Evolutionary conservation across 1,140 invertebrate genomes (phyloP).

Genomic region (Drosophila malerkotliana): DNA sequence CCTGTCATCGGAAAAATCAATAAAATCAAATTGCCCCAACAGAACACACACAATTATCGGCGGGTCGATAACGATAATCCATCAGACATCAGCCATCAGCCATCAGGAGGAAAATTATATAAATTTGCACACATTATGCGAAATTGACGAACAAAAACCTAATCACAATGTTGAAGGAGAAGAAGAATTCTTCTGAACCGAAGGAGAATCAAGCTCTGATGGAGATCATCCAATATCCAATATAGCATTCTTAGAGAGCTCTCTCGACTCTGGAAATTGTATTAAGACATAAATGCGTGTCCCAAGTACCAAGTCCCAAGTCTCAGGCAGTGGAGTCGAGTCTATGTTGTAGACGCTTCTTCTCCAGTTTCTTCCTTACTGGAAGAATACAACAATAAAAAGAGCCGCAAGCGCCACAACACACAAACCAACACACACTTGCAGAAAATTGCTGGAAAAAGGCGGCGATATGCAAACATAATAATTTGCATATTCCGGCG

Average conservation of each 20-base stretch:
- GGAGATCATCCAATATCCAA: slow-evolving; percentile 9
- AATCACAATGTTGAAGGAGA: slow-evolving; percentile 37
- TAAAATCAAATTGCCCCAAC: slow-evolving; percentile 37
- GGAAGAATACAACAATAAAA: slow-evolving; percentile 42
- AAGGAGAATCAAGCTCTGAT: background rate
- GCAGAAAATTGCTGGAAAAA: slow-evolving; percentile 18
- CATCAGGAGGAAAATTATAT: slow-evolving; percentile 44
- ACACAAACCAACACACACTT: slow-evolving; percentile 17
- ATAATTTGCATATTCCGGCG: slow-evolving; percentile 63
- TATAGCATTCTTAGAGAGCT: background rate
- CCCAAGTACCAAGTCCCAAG: background rate
- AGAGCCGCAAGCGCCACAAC: slow-evolving; percentile 48
- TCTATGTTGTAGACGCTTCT: background rate
- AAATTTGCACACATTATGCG: slow-evolving; percentile 61
- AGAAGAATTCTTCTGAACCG: background rate
- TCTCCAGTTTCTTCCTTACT: background rate
- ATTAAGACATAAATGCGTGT: slow-evolving; percentile 67
- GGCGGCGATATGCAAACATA: slow-evolving; percentile 61
- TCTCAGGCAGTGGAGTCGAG: background rate
- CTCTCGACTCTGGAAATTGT: slow-evolving; percentile 30
- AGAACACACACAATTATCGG: no score
- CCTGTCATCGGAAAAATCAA: slow-evolving; percentile 41
- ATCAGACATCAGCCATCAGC: background rate
- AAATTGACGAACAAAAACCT: slow-evolving; percentile 33
- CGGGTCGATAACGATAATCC: slow-evolving; percentile 43